phyloP scores from a whole-genome alignment of 2,797 vertebrate species.

The Psittacula echo region DNA sequence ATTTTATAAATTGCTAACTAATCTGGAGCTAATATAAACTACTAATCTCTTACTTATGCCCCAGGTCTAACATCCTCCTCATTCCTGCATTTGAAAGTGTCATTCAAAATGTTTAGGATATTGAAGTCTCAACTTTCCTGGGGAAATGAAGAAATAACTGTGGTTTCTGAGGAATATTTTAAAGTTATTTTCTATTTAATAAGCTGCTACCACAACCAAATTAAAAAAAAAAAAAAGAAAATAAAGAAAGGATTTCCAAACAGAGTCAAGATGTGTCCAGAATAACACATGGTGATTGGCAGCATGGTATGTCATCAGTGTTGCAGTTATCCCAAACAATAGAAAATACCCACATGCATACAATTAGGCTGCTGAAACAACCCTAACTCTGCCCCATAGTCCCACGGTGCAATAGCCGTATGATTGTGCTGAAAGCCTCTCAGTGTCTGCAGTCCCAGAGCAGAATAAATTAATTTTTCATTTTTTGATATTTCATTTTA shows the following conservation, averaged over 20 bases:
- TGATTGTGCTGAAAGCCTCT: conserved; percentile 2
- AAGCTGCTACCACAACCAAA: background rate
- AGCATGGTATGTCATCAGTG: background rate
- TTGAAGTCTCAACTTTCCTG: conserved; percentile 16
- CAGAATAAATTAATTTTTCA: conserved; percentile 18
- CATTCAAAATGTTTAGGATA: conserved; percentile 6
- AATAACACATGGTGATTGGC: background rate
- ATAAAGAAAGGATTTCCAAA: background rate
- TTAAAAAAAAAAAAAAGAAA: background rate
- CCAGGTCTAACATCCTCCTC: background rate
- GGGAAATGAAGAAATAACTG: conserved; percentile 16
- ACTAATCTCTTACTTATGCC: conserved; percentile 25
- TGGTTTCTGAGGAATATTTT: background rate
- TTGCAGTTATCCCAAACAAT: background rate
- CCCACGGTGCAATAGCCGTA: background rate
- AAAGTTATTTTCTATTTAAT: background rate
- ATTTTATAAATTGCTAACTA: conserved; percentile 36
- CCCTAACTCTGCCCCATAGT: background rate
- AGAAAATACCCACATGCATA: background rate
- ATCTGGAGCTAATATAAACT: conserved; percentile 23
- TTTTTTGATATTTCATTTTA: background rate
- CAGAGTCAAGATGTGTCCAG: background rate
- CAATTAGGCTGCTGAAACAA: background rate
- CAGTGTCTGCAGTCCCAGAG: background rate
- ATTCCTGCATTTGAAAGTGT: background rate